These are phyloP conservation scores for Troides aeacus DNA, from an alignment of 2,888 invertebrate species.

Conservation along the genomic window DNA sequence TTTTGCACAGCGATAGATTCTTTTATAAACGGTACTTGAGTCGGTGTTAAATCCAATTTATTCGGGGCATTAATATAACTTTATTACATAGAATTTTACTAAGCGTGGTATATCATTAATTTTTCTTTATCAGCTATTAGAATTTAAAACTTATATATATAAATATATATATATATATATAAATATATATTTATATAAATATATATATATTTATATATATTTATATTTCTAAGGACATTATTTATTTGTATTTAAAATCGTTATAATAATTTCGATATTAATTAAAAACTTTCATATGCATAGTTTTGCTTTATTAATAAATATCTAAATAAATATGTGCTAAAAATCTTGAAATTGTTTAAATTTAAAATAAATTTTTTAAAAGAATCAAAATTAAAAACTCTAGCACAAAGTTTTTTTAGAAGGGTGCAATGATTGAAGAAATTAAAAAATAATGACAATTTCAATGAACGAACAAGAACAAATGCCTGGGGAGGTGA, in stretches of 20 bases:
- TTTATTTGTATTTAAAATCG: no score
- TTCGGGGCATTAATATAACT: neutral
- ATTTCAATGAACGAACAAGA: slow-evolving; percentile 79
- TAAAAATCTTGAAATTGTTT: neutral
- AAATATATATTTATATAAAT: no score
- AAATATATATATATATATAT: no score
- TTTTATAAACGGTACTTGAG: neutral
- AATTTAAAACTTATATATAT: neutral
- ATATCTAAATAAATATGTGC: neutral
- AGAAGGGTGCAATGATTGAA: slow-evolving; percentile 63
- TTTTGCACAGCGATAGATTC: neutral
- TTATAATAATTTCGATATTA: no score
- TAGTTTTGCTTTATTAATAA: neutral
- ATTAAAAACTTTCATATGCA: neutral
- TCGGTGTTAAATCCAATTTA: no score
- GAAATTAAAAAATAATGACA: slow-evolving; percentile 72
- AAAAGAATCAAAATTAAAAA: neutral
- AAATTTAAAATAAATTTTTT: neutral
- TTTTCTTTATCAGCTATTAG: neutral
- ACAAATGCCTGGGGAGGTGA: slow-evolving; percentile 74
- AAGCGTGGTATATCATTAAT: neutral
- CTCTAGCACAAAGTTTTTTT: slow-evolving; percentile 32
- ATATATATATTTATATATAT: no score
- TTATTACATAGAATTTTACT: neutral
- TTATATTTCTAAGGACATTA: no score